Evolutionary conservation across 2,888 invertebrate species (phyloP), one percentile per base, ranked within the genome.

Genomic region (Macaria notata): DNA sequence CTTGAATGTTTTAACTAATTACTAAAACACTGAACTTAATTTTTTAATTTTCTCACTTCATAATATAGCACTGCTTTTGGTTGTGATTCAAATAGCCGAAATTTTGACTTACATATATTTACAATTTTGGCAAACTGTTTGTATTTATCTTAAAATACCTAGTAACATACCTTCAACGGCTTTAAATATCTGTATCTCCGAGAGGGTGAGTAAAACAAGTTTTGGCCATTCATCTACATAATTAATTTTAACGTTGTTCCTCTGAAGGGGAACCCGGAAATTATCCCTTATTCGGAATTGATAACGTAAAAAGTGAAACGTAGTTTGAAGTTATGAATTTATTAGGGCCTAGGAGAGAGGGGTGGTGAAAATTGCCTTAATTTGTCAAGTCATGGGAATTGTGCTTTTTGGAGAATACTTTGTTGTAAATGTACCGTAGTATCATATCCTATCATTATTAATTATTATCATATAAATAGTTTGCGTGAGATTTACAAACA

Each of bases 271-370:
- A 38, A 45, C 50, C 50, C 50, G 50, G 50, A 50, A 44, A 50
- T 50, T 50, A 50, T 44, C 43, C 44, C 43, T 50, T 50, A 50
- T 50, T 50, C 43, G 50, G 44, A 50, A 50, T 50, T 50, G 43
- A 50, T 50, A 50, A 50, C 36, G 50, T 44, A 50, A 50, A 50
- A 50, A 50, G 44, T 50, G 38, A 50, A 50, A 44, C 44, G 44
- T 50, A 50, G 50, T 50, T 50, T 44, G 44, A 50, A 50, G 50
- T 50, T 50, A 43, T 30, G 44, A 50, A 50, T 50, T 50, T 50
- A 50, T 50, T 50, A 38, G 36, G 50, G 50, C 36, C 44, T 44
- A 44, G 44, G 33, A 49, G 9, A 42, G 33, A 49, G 9, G 49
- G 33, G 42, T 33, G 29, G 19, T 49, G 9, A 33, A 33, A 49